A percentile compares a stretch with the other conserved stretches of the same genome.
Conservation (phyloP, 2,113 vertebrate species). For the Engystomops pustulosus region DNA sequence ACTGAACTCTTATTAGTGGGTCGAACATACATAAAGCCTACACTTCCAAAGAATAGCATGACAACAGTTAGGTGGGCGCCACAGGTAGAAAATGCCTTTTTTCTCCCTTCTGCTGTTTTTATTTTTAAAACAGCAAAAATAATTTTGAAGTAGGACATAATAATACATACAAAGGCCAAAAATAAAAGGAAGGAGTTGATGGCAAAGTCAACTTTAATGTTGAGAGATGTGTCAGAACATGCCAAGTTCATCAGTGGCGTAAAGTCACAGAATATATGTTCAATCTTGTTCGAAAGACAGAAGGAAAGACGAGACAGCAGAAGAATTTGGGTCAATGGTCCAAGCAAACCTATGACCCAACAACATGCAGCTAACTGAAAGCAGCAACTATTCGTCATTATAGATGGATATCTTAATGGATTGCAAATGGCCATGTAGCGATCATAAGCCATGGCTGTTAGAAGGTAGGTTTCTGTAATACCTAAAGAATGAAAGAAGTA, state of each 20-base stretch:
- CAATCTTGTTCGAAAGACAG: constrained; percentile 34
- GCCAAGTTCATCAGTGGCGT: constrained; percentile 42
- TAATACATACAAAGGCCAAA: constrained; percentile 61
- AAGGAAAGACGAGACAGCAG: constrained; percentile 32
- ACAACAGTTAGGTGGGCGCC: constrained; percentile 63
- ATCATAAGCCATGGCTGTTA: constrained; percentile 54
- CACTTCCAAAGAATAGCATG: constrained; percentile 64
- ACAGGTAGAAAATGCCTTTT: constrained; percentile 65
- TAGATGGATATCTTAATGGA: constrained; percentile 43
- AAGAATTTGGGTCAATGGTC: constrained; percentile 39
- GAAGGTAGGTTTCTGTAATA: constrained; percentile 50
- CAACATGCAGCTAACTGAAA: constrained; percentile 36
- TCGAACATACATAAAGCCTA: constrained; percentile 58
- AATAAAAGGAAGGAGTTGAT: constrained; percentile 62
- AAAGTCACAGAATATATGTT: constrained; percentile 54
- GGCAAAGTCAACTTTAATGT: constrained; percentile 44
- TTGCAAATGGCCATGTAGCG: constrained; percentile 54
- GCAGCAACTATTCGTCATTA: constrained; percentile 38
- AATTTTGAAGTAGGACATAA: constrained; percentile 63
- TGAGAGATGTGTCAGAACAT: constrained; percentile 47
- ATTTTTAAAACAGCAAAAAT: constrained; percentile 62
- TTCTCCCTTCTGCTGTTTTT: constrained; percentile 53
- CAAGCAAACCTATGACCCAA: constrained; percentile 44
- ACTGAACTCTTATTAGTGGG: constrained; percentile 3
- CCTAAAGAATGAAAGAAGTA: constrained; percentile 46